A percentile compares a stretch with the other conserved stretches of the same genome.
phyloP scores from a whole-genome alignment of 2,888 invertebrate species.

The Timema podura region DNA sequence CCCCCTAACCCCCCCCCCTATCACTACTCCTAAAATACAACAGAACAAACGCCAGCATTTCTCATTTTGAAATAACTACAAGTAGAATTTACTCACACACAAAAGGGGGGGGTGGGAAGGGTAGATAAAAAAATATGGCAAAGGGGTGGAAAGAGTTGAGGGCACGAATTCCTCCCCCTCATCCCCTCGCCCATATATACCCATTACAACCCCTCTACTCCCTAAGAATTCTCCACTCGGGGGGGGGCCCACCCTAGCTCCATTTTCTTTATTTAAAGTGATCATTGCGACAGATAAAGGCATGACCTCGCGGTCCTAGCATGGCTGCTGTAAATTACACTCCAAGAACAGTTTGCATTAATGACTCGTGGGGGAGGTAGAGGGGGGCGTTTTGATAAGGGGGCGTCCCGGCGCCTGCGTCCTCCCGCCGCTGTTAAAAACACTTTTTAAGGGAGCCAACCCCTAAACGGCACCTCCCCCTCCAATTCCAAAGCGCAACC shows the following conservation, averaged over 20 bases:
- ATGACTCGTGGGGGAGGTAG: conserved; percentile 19
- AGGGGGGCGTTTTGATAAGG: conserved; percentile 12
- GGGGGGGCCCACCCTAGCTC: background rate
- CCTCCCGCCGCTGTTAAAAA: background rate
- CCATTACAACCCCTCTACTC: conserved; percentile 1
- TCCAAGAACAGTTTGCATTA: conserved; percentile 29
- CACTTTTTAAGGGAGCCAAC: background rate
- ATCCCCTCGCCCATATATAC: background rate
- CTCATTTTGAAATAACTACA: conserved; percentile 15
- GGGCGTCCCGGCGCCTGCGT: conserved; percentile 20
- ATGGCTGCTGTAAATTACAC: conserved; percentile 28
- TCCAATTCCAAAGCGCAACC: conserved; percentile 10
- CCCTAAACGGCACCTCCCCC: conserved; percentile 9
- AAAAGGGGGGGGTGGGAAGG: background rate
- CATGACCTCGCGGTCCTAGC: conserved; percentile 1
- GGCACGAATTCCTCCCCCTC: background rate
- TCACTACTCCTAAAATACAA: background rate
- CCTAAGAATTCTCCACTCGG: background rate
- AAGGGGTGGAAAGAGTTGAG: background rate
- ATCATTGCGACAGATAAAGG: conserved; percentile 28
- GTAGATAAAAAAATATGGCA: background rate
- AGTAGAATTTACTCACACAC: conserved; percentile 11
- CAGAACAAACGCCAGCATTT: conserved; percentile 15
- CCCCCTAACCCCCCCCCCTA: background rate
- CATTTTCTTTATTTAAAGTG: conserved; percentile 30